Evolutionary conservation across 2,888 invertebrate species (phyloP).

Genomic region (Cantharis rufa): DNA sequence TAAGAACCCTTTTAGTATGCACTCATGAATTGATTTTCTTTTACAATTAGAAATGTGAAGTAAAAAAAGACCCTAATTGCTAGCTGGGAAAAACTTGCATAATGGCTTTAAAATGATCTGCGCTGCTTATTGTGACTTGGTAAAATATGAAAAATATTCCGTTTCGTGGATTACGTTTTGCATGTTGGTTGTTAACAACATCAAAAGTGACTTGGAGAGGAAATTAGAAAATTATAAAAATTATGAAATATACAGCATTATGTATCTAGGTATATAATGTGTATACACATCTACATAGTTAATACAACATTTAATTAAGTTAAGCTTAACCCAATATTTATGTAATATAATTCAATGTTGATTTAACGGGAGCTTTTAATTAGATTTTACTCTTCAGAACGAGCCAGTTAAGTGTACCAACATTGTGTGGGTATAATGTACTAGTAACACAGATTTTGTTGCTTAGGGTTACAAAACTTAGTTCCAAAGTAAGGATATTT

Average conservation of each 20-base stretch:
- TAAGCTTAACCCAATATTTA: neutral
- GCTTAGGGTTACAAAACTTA: neutral
- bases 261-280: no score
- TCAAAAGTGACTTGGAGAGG: neutral
- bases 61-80: slow-evolving; percentile 1
- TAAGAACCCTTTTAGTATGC: slow-evolving; percentile 3
- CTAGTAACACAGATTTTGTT: neutral
- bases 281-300: neutral
- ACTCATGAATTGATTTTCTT: slow-evolving; percentile 3
- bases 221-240: neutral
- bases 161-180: neutral
- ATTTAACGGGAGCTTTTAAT: slow-evolving; percentile 1
- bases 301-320: neutral
- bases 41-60: slow-evolving; percentile 4
- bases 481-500: neutral
- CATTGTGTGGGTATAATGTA: neutral
- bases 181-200: neutral
- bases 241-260: neutral
- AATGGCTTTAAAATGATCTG: slow-evolving; percentile 2
- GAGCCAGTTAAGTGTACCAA: neutral
- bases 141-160: neutral
- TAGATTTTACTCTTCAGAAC: neutral
- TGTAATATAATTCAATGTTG: neutral
- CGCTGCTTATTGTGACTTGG: neutral
- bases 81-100: slow-evolving; percentile 1